Conservation (phyloP, 2,797 vertebrate genomes). For the Siniperca scherzeri region DNA sequence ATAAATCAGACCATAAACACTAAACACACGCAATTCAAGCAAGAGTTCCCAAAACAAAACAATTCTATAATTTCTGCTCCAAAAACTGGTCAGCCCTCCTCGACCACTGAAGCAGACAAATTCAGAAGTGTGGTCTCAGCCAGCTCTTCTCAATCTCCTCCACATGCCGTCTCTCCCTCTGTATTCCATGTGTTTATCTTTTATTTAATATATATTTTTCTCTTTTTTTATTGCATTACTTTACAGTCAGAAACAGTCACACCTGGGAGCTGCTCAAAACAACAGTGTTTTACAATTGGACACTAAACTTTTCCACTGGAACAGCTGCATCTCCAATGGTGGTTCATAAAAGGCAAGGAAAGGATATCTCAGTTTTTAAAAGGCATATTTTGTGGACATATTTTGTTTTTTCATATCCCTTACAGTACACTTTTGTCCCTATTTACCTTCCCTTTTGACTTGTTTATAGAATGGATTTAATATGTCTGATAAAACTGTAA, state of each 20-base stretch:
- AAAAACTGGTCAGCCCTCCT: neutral
- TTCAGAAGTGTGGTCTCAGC: neutral
- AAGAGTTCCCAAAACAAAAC: neutral
- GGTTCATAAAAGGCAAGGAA: neutral
- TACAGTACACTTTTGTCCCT: too few relatives aligned
- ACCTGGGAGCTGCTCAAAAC: slow-evolving; percentile 8
- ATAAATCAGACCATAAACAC: slow-evolving; percentile 20
- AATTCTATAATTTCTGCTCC: slow-evolving; percentile 24
- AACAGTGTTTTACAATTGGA: neutral
- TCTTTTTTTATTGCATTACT: neutral
- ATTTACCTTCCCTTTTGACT: too few relatives aligned
- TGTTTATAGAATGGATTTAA: too few relatives aligned
- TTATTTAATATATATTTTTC: neutral
- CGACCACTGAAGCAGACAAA: neutral
- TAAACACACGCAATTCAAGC: slow-evolving; percentile 1
- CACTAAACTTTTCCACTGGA: neutral
- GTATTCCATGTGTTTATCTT: neutral
- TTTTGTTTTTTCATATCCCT: too few relatives aligned
- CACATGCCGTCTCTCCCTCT: neutral
- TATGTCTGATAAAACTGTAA: too few relatives aligned
- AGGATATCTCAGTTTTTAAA: slow-evolving; percentile 4
- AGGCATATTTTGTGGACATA: neutral
- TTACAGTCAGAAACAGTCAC: slow-evolving; percentile 4
- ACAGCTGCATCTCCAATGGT: neutral
- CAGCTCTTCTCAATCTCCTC: neutral